Evolutionary conservation across 2,888 invertebrate genomes (phyloP), one percentile per base, ranked within the genome.

Genomic region (Chymomyza caudatula): DNA sequence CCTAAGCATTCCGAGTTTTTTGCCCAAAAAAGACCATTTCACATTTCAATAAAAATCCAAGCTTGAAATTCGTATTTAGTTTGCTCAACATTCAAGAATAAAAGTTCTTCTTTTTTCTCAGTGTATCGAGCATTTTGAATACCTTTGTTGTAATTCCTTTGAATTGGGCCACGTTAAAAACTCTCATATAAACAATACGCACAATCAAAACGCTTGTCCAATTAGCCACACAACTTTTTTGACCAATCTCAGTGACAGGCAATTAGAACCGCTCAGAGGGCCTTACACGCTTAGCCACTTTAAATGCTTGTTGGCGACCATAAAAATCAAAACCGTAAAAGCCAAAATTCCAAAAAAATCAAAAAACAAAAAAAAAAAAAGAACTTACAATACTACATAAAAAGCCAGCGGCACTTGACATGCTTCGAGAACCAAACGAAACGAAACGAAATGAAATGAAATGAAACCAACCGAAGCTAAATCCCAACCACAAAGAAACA

Each of bases 251-350:
- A 43, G 59, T 73, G 62, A 69, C 63, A 65, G 60, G 20, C 73
- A 19, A 70, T 42, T 29, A 54, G 44, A 47, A 47, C 2, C 13
- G 17, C 44, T 17, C 17, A 3, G 15, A 17, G 44, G 17, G 75
- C 60, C 59, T 70, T 73, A 75, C 77, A 75, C 63, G 73, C 23
- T 81, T 71, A 71, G 61, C 64, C 76, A 76, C 76, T 81, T 78
- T 71, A 55, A 76, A 62, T 49, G 65, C 64, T 67, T 69, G 81
- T 71, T 76, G 75, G 68, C 65, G 63, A 17, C 72, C 68, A 68
- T 75, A 75, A 75, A 74, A 68, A 63, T 64, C 60, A 61, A 68
- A 71, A 71, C 58, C n/a, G n/a, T n/a, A n/a, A n/a, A n/a, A n/a
- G n/a, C 59, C 56, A 67, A 49, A 44, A 19, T 19, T 13, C 44